Evolutionary conservation across 2,113 vertebrate species (phyloP).

Genomic region (Vanacampus margaritifer): DNA sequence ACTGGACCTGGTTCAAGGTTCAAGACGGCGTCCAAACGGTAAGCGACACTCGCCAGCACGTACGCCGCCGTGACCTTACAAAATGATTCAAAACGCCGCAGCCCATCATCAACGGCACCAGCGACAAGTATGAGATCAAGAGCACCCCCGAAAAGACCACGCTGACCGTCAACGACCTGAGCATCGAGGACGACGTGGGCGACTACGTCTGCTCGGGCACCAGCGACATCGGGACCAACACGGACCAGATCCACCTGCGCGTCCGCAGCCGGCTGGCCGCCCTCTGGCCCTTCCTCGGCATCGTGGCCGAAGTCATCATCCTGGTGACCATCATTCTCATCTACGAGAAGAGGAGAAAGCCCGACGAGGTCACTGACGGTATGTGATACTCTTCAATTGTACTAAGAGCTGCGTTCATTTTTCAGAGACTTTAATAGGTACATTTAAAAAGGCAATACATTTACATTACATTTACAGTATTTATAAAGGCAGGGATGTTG

Average conservation of each 20-base stretch:
- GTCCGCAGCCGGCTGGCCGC: slow-evolving; percentile 90
- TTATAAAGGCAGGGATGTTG: too few species aligned
- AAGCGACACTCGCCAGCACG: neutral
- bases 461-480: too few species aligned
- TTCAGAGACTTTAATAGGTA: too few species aligned
- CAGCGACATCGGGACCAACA: slow-evolving; percentile 26
- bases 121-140: slow-evolving; percentile 68
- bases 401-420: neutral
- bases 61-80: neutral
- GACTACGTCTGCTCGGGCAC: slow-evolving; percentile 76
- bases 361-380: slow-evolving; percentile 87
- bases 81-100: neutral
- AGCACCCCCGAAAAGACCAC: slow-evolving; percentile 67
- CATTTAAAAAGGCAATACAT: too few species aligned
- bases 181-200: slow-evolving; percentile 70
- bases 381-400: slow-evolving; percentile 40
- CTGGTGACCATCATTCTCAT: slow-evolving; percentile 94
- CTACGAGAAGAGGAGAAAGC: slow-evolving; percentile 96
- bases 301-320: slow-evolving; percentile 91
- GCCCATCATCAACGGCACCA: slow-evolving; percentile 66
- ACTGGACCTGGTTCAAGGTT: slow-evolving; percentile 64
- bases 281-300: slow-evolving; percentile 96
- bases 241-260: slow-evolving; percentile 66
- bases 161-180: slow-evolving; percentile 72
- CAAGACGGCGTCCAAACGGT: neutral